Evolutionary conservation across 2,888 invertebrate genomes (phyloP).

Genomic region (Drosophila imparisetae): DNA sequence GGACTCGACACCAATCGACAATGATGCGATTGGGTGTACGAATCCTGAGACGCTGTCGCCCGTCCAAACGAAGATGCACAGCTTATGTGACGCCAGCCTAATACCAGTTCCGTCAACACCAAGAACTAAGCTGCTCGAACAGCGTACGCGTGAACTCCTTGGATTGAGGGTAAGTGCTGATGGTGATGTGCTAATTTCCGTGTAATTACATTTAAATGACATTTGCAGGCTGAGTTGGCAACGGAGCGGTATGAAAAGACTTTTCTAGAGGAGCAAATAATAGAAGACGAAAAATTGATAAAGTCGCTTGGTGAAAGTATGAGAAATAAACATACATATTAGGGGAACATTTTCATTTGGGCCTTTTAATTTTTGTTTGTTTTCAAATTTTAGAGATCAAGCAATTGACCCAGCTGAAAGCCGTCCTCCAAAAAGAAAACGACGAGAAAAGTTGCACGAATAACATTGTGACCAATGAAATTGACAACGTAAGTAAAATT

Average conservation of each 20-base stretch:
- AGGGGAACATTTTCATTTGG: not conserved
- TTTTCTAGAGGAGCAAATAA: conserved; percentile 78
- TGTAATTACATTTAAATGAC: not conserved
- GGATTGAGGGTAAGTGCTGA: conserved; percentile 71
- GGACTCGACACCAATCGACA: not conserved
- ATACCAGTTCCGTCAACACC: conserved; percentile 41
- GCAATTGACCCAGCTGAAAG: conserved; percentile 36
- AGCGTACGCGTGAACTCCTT: conserved; percentile 79
- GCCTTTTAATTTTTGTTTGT: not conserved
- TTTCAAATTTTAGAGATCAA: conserved; percentile 33
- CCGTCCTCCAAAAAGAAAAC: conserved; percentile 4
- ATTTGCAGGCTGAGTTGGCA: conserved; percentile 78
- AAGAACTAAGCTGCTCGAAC: conserved; percentile 77
- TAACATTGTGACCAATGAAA: conserved; percentile 25
- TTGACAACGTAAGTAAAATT: conserved; percentile 52
- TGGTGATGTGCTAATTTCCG: not conserved
- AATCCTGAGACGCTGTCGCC: not conserved
- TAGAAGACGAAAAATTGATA: conserved; percentile 73
- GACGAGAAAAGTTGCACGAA: conserved; percentile 8
- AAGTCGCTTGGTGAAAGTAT: conserved; percentile 49
- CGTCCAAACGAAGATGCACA: not conserved
- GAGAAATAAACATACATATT: not conserved
- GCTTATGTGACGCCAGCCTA: not conserved
- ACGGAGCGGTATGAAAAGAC: conserved; percentile 82
- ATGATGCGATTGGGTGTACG: conserved; percentile 1